Evolutionary conservation across 2,888 invertebrate genomes (phyloP).

Genomic region (Lingula anatina): DNA sequence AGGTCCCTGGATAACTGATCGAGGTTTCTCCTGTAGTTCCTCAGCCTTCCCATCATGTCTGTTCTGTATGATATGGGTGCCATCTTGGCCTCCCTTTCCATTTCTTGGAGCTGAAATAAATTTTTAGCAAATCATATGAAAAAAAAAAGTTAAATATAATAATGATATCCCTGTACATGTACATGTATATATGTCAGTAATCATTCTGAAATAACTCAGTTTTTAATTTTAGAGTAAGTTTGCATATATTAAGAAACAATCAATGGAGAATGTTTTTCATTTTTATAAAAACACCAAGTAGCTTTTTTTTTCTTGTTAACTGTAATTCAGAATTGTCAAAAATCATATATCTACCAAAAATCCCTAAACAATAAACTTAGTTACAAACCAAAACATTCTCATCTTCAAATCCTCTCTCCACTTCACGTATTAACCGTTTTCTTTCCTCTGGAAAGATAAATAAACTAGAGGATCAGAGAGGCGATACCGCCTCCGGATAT

Average conservation of each 20-base stretch:
- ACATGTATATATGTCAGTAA: too few species aligned
- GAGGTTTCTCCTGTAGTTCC: slow-evolving; percentile 32
- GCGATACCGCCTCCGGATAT: too few species aligned
- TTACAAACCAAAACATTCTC: slow-evolving; percentile 31
- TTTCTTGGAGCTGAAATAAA: slow-evolving; percentile 40
- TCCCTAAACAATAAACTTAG: not conserved
- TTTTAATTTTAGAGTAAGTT: not conserved
- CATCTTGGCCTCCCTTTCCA: slow-evolving; percentile 50
- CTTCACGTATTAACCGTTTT: slow-evolving; percentile 32
- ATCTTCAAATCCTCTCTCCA: slow-evolving; percentile 34
- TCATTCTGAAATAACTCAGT: too few species aligned
- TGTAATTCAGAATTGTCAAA: too few species aligned
- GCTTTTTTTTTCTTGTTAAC: too few species aligned
- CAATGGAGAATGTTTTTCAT: too few species aligned
- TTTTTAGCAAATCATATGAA: not conserved
- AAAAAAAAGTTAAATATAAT: not conserved
- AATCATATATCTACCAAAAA: too few species aligned
- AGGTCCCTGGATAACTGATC: slow-evolving; percentile 24
- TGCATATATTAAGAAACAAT: too few species aligned
- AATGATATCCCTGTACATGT: too few species aligned
- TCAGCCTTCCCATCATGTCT: slow-evolving; percentile 36
- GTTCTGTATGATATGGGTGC: slow-evolving; percentile 42
- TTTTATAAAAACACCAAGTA: too few species aligned
- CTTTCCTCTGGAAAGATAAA: slow-evolving; percentile 30
- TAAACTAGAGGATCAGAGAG: too few species aligned